A percentile compares a stretch with the other conserved stretches of the same genome.
These are phyloP conservation scores for Semnornis frantzii DNA, from an alignment of 2,113 vertebrate genomes.

Conservation along the genomic window DNA sequence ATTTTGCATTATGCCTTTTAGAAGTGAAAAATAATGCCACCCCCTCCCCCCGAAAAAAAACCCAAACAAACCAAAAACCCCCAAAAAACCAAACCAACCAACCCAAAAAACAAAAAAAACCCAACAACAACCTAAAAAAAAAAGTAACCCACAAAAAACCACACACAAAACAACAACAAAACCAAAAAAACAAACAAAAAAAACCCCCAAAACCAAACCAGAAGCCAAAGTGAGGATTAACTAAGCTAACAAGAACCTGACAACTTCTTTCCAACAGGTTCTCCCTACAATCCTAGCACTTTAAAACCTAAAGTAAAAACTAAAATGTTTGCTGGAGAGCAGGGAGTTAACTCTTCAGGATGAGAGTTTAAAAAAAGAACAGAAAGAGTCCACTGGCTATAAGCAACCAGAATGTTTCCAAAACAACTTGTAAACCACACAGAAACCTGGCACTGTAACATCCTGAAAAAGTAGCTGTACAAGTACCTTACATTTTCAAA, in stretches of 20 bases:
- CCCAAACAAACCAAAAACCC: no score
- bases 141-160: no score
- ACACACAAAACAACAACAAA: no score
- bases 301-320: slow-evolving; percentile 17
- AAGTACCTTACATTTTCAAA: background rate
- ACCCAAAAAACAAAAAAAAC: no score
- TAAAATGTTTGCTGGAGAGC: background rate
- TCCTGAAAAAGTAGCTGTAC: background rate
- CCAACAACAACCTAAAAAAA: no score
- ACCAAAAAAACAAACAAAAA: no score
- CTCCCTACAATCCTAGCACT: background rate
- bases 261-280: slow-evolving; percentile 2
- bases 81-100: no score
- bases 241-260: background rate
- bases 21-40: background rate
- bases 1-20: slow-evolving; percentile 15
- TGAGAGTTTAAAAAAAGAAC: background rate
- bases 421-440: slow-evolving; percentile 26
- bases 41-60: background rate
- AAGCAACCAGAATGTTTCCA: slow-evolving; percentile 35
- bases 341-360: background rate
- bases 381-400: rapidly evolving
- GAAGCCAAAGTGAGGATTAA: background rate
- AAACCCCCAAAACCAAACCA: background rate
- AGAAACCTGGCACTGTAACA: background rate